phyloP scores from a whole-genome alignment of 2,113 vertebrate species.

The Coptodon rendalli region DNA sequence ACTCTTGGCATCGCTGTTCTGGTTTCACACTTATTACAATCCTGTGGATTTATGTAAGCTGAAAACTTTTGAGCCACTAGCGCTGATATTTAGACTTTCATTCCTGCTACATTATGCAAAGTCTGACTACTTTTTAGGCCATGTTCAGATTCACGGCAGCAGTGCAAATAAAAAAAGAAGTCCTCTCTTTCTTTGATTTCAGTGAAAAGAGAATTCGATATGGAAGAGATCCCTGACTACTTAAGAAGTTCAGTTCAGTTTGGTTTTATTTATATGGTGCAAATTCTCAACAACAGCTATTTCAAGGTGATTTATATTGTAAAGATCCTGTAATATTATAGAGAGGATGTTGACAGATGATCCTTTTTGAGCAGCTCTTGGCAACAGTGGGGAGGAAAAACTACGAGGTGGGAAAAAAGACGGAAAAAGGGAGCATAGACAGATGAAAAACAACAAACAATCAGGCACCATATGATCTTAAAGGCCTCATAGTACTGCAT shows the following conservation, averaged over 20 bases:
- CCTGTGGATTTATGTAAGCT: neutral
- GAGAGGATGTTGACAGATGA: neutral
- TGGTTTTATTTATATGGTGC: neutral
- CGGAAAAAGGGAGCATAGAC: neutral
- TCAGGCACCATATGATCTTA: accelerated
- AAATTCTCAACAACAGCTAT: neutral
- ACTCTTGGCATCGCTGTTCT: neutral
- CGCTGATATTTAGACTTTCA: neutral
- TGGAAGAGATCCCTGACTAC: neutral
- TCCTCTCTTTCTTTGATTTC: neutral
- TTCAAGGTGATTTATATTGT: accelerated
- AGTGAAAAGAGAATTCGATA: neutral
- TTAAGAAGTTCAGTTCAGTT: neutral
- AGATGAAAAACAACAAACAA: neutral
- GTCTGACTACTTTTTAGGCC: neutral
- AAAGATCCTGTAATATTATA: neutral
- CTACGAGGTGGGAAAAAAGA: neutral
- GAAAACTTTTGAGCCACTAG: neutral
- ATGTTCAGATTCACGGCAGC: neutral
- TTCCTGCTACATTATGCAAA: neutral
- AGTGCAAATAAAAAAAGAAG: neutral
- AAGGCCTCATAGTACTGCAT: neutral
- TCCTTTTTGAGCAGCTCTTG: neutral
- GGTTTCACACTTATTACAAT: neutral
- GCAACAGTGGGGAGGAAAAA: neutral